Percentiles rank a stretch among this genome's conserved stretches.
phyloP scores from a whole-genome alignment of 2,113 vertebrate genomes.

The Takifugu flavidus region DNA sequence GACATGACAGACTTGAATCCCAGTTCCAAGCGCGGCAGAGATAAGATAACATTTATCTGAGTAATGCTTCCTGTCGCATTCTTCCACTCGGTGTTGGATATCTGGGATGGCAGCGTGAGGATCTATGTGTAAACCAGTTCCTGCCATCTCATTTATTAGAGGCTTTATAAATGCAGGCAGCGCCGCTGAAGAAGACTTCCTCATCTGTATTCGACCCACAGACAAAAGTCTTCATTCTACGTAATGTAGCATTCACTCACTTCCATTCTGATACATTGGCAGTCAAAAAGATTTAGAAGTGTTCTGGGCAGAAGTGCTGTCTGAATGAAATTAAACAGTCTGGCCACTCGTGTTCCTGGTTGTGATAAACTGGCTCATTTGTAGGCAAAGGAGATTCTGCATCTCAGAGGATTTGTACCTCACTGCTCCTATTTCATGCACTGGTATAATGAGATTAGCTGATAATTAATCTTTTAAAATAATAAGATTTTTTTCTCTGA shows the following conservation, averaged over 20 bases:
- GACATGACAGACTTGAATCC: too few relatives aligned
- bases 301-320: slow-evolving; percentile 51
- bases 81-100: slow-evolving; percentile 66
- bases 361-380: slow-evolving; percentile 56
- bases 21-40: neutral
- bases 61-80: slow-evolving; percentile 58
- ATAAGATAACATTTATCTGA: slow-evolving; percentile 67
- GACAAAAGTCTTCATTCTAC: slow-evolving; percentile 61
- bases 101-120: slow-evolving; percentile 56
- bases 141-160: slow-evolving; percentile 64
- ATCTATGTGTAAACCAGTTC: slow-evolving; percentile 62
- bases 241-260: slow-evolving; percentile 53
- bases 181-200: slow-evolving; percentile 44
- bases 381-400: slow-evolving; percentile 30
- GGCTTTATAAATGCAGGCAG: slow-evolving; percentile 61
- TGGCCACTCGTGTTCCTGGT: slow-evolving; percentile 52
- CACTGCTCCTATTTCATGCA: slow-evolving; percentile 40
- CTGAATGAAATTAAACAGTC: slow-evolving; percentile 58
- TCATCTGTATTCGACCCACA: slow-evolving; percentile 55
- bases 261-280: slow-evolving; percentile 47
- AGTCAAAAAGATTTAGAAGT: slow-evolving; percentile 60
- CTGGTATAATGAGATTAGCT: slow-evolving; percentile 46
- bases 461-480: slow-evolving; percentile 53
- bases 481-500: slow-evolving; percentile 30
- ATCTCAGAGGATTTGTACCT: slow-evolving; percentile 42